A percentile compares a stretch with the other conserved stretches of the same genome.
phyloP scores from a whole-genome alignment of 2,797 vertebrate genomes.

The Cossypha niveicapilla region DNA sequence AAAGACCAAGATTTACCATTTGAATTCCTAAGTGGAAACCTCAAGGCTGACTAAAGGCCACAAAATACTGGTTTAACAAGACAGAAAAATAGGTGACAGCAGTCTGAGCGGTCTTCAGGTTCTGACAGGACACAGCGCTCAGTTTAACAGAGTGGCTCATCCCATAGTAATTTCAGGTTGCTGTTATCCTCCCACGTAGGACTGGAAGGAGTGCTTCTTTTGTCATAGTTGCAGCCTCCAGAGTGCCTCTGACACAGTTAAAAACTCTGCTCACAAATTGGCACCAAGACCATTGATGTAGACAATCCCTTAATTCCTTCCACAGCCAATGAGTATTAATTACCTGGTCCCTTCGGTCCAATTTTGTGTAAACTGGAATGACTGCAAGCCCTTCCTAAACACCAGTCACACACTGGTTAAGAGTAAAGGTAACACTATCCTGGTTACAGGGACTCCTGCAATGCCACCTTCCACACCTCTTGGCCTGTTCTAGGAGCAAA shows the following conservation, averaged over 20 bases:
- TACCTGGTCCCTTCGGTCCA: background rate
- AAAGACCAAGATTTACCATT: background rate
- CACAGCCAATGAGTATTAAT: background rate
- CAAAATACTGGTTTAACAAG: background rate
- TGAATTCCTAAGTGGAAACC: background rate
- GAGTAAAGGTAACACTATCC: background rate
- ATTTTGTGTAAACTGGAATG: background rate
- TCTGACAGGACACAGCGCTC: background rate
- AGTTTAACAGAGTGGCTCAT: background rate
- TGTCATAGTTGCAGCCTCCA: background rate
- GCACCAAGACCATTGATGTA: background rate
- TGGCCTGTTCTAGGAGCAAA: background rate
- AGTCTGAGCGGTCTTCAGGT: background rate
- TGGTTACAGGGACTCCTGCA: background rate
- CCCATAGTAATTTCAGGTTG: background rate
- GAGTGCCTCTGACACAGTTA: background rate
- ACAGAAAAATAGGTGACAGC: background rate
- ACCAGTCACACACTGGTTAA: background rate
- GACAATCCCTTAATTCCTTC: background rate
- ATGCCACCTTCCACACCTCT: accelerated
- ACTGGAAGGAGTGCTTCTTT: background rate
- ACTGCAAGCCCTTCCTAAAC: background rate
- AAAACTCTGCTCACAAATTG: background rate
- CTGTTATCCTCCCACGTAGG: background rate
- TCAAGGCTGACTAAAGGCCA: background rate